Percentiles rank a stretch among this genome's conserved stretches.
These are phyloP conservation scores for Archips xylosteana DNA, from an alignment of 2,888 invertebrate genomes.

Conservation along the genomic window DNA sequence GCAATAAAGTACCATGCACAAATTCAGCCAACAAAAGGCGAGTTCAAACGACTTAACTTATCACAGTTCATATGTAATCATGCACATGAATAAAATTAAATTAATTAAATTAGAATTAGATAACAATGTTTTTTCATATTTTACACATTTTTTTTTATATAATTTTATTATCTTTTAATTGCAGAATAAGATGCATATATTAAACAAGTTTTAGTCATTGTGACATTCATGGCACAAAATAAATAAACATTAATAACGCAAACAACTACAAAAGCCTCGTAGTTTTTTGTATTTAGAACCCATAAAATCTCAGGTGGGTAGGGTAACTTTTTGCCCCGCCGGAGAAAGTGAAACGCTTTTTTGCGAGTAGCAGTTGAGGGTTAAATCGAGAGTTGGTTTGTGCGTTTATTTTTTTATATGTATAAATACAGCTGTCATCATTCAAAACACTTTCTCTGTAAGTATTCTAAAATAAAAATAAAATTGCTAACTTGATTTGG, in stretches of 20 bases:
- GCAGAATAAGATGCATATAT: no score
- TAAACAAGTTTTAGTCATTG: no score
- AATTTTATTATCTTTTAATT: no score
- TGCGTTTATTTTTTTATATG: slow-evolving; percentile 27
- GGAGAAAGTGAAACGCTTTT: slow-evolving; percentile 40
- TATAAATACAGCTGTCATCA: slow-evolving; percentile 35
- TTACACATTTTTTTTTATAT: no score
- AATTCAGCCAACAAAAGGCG: no score
- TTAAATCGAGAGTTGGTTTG: slow-evolving; percentile 21
- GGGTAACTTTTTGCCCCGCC: slow-evolving; percentile 26
- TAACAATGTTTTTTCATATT: no score
- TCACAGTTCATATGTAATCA: no score
- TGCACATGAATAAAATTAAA: no score
- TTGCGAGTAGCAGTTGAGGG: slow-evolving; percentile 34
- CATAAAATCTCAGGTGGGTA: slow-evolving; percentile 36
- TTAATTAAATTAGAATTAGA: no score
- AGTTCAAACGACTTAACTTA: no score
- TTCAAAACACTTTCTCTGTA: not conserved
- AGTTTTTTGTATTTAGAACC: slow-evolving; percentile 48
- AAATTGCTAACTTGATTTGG: not conserved
- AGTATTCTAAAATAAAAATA: not conserved
- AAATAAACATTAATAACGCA: not conserved
- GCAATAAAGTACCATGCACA: no score
- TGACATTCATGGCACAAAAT: no score
- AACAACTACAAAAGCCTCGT: not conserved